A percentile compares a stretch with the other conserved stretches of the same genome.
Conservation (phyloP, 2,888 invertebrate species). For the Phaedon cochleariae region DNA sequence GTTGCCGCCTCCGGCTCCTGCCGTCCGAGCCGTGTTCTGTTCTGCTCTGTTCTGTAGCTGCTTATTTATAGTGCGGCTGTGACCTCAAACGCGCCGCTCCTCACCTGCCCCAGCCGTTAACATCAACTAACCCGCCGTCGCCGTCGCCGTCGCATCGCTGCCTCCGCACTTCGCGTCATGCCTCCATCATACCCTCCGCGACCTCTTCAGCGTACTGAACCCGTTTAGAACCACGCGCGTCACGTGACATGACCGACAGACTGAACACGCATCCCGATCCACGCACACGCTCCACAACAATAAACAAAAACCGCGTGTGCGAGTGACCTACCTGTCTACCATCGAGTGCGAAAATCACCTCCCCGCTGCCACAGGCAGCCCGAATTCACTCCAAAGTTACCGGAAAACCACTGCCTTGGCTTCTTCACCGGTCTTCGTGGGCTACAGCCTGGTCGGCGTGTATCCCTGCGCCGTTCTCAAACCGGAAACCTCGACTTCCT, state of each 20-base stretch:
- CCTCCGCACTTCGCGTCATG: slow-evolving; percentile 32
- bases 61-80: slow-evolving; percentile 63
- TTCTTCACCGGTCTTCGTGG: slow-evolving; percentile 62
- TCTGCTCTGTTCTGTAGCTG: slow-evolving; percentile 60
- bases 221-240: slow-evolving; percentile 40
- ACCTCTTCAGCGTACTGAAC: slow-evolving; percentile 34
- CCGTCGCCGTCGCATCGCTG: slow-evolving; percentile 18
- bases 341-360: too few relatives aligned
- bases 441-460: slow-evolving; percentile 67
- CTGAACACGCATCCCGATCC: slow-evolving; percentile 55
- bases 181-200: slow-evolving; percentile 24
- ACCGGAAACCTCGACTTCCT: slow-evolving; percentile 48
- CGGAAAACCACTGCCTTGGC: slow-evolving; percentile 60
- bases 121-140: too few relatives aligned
- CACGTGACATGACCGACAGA: slow-evolving; percentile 61
- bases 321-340: slow-evolving; percentile 49
- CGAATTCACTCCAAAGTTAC: slow-evolving; percentile 43
- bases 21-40: slow-evolving; percentile 57
- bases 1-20: slow-evolving; percentile 60
- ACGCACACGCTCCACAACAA: slow-evolving; percentile 45
- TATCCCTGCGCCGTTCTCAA: slow-evolving; percentile 67
- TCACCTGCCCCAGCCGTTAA: slow-evolving; percentile 46
- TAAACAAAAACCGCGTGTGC: slow-evolving; percentile 44
- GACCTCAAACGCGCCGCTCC: slow-evolving; percentile 58
- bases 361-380: slow-evolving; percentile 27